Base-by-base conservation (phyloP, 1,140 invertebrate genomes). In the Drosophila quadrilineata region DNA sequence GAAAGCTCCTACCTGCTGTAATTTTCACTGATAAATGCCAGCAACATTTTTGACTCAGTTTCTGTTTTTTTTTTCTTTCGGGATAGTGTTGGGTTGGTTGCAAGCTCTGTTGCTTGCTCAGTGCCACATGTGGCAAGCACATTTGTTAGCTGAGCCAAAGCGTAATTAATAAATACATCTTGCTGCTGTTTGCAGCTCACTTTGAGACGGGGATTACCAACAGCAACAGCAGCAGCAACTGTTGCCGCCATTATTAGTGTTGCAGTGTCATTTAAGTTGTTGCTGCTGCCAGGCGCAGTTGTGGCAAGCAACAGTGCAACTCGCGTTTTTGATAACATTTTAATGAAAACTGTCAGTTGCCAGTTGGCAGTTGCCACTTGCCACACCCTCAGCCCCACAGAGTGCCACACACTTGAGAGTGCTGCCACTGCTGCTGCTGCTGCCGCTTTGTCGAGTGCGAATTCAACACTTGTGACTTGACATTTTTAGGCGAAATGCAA, bases 401-500 rank as follows among this genome's bases (percentile, higher is more conserved):
- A 43, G 50, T 16, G 35, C 63, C 38, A 62, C 58, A 62, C 50
- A 29, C 52, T 40, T 57, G 57, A 24, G 66, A 74, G 64, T 53
- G 65, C 70, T 35, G 38, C 65, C 54, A 40, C 50, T n/a, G 28
- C 21, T 35, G 21, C 26, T 45, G 57, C 70, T 79, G 77, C 26
- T 45, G 57, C 70, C 74, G 77, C 74, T 79, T 85, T 85, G 79
- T 84, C 79, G 79, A 84, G 79, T 84, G 79, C 75, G 79, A 84
- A 84, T 84, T 85, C 79, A 84, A 84, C 79, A 84, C 79, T 84
- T 84, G 79, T 85, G 79, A 85, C 79, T 84, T 84, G 77, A 84
- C 77, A 84, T 84, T 85, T 84, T 84, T 85, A 77, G 77, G 79
- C 77, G 71, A 85, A 67, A 73, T 65, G 60, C 62, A 29, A 29